Conservation (phyloP, 2,797 vertebrate species). For the Melopsittacus undulatus region DNA sequence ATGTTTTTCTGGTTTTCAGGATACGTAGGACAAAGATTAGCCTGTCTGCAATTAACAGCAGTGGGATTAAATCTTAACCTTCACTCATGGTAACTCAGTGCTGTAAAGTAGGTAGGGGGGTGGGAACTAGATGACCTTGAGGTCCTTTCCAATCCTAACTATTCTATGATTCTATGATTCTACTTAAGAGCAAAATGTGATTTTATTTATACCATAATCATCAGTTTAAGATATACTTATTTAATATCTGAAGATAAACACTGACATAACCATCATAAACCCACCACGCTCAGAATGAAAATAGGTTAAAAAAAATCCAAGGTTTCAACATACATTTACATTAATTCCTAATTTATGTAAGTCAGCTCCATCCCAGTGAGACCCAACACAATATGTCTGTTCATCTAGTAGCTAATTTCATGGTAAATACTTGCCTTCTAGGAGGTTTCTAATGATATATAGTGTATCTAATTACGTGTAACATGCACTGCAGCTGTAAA, state of each 20-base stretch:
- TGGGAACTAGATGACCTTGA: no score
- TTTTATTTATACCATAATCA: not conserved
- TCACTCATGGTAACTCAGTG: not conserved
- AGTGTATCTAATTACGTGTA: not conserved
- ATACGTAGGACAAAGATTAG: not conserved
- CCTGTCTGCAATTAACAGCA: not conserved
- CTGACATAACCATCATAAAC: not conserved
- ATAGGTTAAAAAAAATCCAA: not conserved
- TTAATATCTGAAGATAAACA: not conserved
- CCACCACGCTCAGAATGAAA: not conserved
- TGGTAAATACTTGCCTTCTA: not conserved
- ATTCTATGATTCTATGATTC: no score
- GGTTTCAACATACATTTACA: not conserved
- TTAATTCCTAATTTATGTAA: not conserved
- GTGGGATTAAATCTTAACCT: not conserved
- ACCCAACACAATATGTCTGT: not conserved
- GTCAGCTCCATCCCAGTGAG: not conserved
- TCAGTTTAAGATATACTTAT: not conserved
- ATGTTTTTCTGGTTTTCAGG: not conserved
- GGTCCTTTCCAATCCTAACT: no score
- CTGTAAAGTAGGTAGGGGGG: not conserved
- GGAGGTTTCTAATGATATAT: not conserved
- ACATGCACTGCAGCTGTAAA: not conserved
- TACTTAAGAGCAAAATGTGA: not conserved
- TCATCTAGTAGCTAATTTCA: not conserved